These are phyloP conservation scores for Gymnothorax reevesii DNA, from an alignment of 2,797 vertebrate genomes.

Conservation along the genomic window DNA sequence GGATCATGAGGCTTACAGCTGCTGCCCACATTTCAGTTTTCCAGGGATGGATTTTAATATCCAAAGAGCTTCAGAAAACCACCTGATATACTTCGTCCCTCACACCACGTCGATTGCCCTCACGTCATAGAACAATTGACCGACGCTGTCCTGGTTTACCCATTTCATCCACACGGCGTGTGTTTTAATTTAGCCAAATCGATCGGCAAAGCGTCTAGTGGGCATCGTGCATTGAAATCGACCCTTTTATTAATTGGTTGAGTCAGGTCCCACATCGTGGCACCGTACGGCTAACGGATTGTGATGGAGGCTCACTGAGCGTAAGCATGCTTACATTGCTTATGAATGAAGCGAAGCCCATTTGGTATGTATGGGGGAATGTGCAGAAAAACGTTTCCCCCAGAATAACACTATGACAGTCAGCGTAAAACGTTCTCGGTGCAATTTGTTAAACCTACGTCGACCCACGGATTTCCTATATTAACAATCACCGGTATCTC, in stretches of 20 bases:
- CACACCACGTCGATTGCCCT: background rate
- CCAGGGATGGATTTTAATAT: constrained; percentile 12
- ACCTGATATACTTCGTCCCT: background rate
- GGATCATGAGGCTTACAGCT: background rate
- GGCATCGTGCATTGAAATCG: background rate
- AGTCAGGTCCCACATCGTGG: background rate
- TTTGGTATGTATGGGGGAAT: background rate
- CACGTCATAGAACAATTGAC: constrained; percentile 5
- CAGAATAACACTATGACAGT: background rate
- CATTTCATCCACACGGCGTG: background rate
- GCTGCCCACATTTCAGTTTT: constrained; percentile 11
- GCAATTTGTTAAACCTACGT: background rate
- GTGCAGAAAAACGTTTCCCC: background rate
- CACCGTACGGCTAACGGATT: background rate
- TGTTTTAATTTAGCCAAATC: background rate
- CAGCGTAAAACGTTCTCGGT: background rate
- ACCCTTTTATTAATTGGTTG: background rate
- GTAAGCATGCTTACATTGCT: background rate
- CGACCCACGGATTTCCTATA: background rate
- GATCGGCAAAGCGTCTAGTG: background rate
- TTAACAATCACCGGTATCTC: background rate
- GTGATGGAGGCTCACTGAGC: background rate
- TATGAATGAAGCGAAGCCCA: background rate
- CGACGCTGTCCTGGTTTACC: constrained; percentile 1
- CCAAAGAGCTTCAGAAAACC: background rate